phyloP scores from a whole-genome alignment of 2,888 invertebrate species.

The Drosophila meridionalis region DNA sequence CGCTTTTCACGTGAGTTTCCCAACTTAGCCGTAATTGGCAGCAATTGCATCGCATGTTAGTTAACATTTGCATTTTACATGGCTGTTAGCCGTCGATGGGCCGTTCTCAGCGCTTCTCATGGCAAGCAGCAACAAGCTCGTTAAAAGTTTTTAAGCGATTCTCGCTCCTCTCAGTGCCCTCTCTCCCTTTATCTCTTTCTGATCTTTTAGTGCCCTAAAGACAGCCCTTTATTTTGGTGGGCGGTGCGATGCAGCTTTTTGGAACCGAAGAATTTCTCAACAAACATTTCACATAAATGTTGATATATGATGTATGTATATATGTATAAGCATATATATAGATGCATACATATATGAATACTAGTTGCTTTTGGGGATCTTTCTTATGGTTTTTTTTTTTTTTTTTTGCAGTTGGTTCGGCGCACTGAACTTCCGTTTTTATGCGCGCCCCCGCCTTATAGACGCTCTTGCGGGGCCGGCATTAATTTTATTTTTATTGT shows the following conservation, averaged over 20 bases:
- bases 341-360: neutral
- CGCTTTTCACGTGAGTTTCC: conserved; percentile 13
- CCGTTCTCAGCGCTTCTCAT: conserved; percentile 35
- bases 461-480: conserved; percentile 26
- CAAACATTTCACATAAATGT: conserved; percentile 1
- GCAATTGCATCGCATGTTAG: conserved; percentile 47
- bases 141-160: conserved; percentile 10
- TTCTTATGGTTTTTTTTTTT: conserved; percentile 2
- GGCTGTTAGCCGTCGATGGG: conserved; percentile 16
- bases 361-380: neutral
- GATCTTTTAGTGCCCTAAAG: neutral
- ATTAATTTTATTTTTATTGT: conserved; percentile 59
- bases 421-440: conserved; percentile 73
- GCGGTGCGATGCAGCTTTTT: conserved; percentile 15
- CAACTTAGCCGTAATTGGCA: conserved; percentile 30
- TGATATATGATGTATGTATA: neutral
- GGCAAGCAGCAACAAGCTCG: conserved; percentile 1
- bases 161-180: neutral
- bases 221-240: conserved; percentile 3
- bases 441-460: conserved; percentile 63
- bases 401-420: conserved; percentile 22
- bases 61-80: conserved; percentile 41
- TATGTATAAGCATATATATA: neutral
- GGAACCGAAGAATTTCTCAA: neutral
- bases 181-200: neutral